Evolutionary conservation across 2,888 invertebrate species (phyloP), one percentile per base, ranked within the genome.

Genomic region (Philonicus albiceps): DNA sequence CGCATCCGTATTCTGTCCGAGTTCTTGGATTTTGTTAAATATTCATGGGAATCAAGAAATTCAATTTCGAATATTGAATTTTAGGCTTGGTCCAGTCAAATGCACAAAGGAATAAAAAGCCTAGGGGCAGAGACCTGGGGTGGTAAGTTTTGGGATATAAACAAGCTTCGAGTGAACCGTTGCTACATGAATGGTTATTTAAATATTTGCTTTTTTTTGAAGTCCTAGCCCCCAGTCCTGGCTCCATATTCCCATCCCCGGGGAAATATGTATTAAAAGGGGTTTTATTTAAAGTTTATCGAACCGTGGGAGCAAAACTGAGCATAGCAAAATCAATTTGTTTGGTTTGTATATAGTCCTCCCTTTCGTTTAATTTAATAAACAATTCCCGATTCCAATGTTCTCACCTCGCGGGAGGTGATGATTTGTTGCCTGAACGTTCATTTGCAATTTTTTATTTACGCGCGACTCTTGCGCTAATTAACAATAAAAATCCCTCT

Each of bases 61-160:
- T 83, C 34, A 83, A 83, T 83, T 83, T 72, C 37, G 34, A 83
- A 83, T 83, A 83, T 83, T 83, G 83, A 64, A 64, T 83, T 49
- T 55, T 31, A 53, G 55, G 49, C 72, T 83, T 72, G 13, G 72
- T 64, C 64, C 72, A 64, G 55, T 64, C 64, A 64, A 22, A 83
- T 83, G 83, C 72, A 83, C 83, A 83, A 83, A 83, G 31, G 83
- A 64, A 83, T 7, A 83, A 83, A 83, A 43, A 64, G 55, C 34
- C 22, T 6, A 49, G n/a, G 30, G 74, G 2, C 37, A 31, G 2
- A 13, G 5, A n/a, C 30, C 31, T 16, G 53, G 43, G 53, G n/a
- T 27, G 27, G 53, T 6, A 30, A 80, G 31, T 53, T 80, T 43
- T 31, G 49, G 49, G 80, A n/a, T 31, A 80, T 80, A 80, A 43